Conservation (phyloP, 2,888 invertebrate species). For the Dermolepida albohirtum region DNA sequence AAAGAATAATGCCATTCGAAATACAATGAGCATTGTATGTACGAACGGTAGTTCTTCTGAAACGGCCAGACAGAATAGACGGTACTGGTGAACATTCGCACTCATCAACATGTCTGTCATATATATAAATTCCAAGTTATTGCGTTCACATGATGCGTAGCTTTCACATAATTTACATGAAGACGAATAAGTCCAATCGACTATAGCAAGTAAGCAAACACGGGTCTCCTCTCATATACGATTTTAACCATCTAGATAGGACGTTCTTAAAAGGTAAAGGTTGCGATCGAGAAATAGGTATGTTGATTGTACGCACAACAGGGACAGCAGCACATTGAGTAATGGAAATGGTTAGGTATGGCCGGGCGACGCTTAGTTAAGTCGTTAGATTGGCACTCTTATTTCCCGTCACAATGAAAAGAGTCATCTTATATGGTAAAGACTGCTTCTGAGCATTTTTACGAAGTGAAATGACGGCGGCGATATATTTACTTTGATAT, state of each 20-base stretch:
- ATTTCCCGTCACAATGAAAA: slow-evolving; percentile 36
- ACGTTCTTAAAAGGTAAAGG: slow-evolving; percentile 17
- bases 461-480: slow-evolving; percentile 3
- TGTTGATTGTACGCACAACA: slow-evolving; percentile 21
- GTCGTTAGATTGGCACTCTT: slow-evolving; percentile 37
- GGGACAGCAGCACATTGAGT: slow-evolving; percentile 12
- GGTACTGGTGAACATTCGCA: too few relatives aligned
- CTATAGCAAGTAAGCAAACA: too few relatives aligned
- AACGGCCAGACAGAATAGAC: too few relatives aligned
- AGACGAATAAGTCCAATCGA: slow-evolving; percentile 11
- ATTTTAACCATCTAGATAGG: slow-evolving; percentile 10
- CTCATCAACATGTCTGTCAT: too few relatives aligned
- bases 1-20: too few relatives aligned
- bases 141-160: not conserved
- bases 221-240: slow-evolving; percentile 1
- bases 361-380: slow-evolving; percentile 31
- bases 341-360: slow-evolving; percentile 24
- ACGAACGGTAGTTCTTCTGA: too few relatives aligned
- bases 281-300: slow-evolving; percentile 1
- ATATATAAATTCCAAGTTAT: not conserved
- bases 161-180: slow-evolving; percentile 12
- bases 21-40: too few relatives aligned
- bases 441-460: slow-evolving; percentile 13
- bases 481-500: slow-evolving; percentile 4
- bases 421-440: slow-evolving; percentile 23